Evolutionary conservation across 2,888 invertebrate genomes (phyloP), one percentile per base, ranked within the genome.

Genomic region (Archips xylosteana): DNA sequence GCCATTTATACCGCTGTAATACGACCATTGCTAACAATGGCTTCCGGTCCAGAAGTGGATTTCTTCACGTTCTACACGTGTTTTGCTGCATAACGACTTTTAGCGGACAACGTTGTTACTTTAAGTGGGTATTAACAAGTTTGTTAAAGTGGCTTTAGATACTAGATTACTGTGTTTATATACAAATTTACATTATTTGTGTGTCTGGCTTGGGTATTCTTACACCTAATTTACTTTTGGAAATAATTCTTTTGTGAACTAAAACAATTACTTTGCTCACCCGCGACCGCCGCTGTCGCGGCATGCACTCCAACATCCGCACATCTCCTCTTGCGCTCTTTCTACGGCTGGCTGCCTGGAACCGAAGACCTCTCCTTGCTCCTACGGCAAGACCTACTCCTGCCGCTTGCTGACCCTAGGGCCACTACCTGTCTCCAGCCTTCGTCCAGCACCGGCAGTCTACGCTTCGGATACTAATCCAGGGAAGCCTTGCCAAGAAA

Each of bases 1-100:
- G 71, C 45, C 63, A 9, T 63, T 73, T 47, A 60, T 68, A 59
- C 36, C 47, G 12, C 72, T 68, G 63, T 68, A 63, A 67, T 54
- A 68, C 68, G 63, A 61, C 72, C 72, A 68, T 73, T 63, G 68
- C 57, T 73, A 68, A 59, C 68, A 68, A 73, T 59, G 68, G 54
- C 63, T 68, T 73, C 72, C 72, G 54, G 72, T 36, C 42, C 32
- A 73, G 63, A 73, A 63, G 47, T 42, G 39, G 61, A 32, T 54
- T 47, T 73, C 63, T 63, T 73, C 72, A 63, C 67, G 68, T 73
- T 67, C 47, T 63, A 68, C 68, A 57, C 63, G 68, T 62, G 63
- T 57, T 68, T 59, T 42, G 57, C 68, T 57, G 57, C 51, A 63
- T 68, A 73, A 73, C 59, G 49, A 32, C n/a, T 39, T 62, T 68